Percentiles rank a stretch among this genome's conserved stretches.
Evolutionary conservation across 2,113 vertebrate species (phyloP).

Genomic region (Esox niger): DNA sequence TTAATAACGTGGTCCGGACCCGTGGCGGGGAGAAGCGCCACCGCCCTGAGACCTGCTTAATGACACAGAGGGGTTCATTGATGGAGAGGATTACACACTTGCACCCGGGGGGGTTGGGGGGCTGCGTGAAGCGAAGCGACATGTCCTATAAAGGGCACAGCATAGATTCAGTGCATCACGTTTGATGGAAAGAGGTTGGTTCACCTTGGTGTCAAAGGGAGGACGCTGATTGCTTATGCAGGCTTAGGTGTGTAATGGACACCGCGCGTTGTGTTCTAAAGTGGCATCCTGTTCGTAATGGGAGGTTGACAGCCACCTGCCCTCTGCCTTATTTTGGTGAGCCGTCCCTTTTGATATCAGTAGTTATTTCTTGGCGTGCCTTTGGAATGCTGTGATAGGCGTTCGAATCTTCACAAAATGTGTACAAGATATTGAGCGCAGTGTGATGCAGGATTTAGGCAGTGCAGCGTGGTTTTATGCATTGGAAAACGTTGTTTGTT

Average conservation of each 20-base stretch:
- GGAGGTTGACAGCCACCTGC: background rate
- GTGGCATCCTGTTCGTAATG: background rate
- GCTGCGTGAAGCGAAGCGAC: constrained; percentile 19
- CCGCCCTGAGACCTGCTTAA: constrained; percentile 67
- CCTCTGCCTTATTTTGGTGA: background rate
- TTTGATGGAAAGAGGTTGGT: background rate
- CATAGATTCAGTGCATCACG: constrained; percentile 35
- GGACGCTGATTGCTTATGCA: background rate
- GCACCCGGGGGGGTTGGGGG: constrained; percentile 35
- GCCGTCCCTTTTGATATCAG: background rate
- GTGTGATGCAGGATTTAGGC: background rate
- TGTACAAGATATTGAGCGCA: background rate
- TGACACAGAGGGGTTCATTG: constrained; percentile 69
- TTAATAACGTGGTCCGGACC: constrained; percentile 66
- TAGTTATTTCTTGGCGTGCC: background rate
- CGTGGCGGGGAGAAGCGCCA: constrained; percentile 58
- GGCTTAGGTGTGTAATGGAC: background rate
- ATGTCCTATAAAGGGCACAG: constrained; percentile 57
- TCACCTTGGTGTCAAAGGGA: background rate
- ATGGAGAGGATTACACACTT: constrained; percentile 67
- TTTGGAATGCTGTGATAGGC: background rate
- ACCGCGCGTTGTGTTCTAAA: background rate
- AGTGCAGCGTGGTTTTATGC: background rate
- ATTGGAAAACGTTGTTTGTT: background rate
- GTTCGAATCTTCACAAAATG: background rate